Evolutionary conservation across 2,888 invertebrate species (phyloP).

Genomic region (Perdita meconis): DNA sequence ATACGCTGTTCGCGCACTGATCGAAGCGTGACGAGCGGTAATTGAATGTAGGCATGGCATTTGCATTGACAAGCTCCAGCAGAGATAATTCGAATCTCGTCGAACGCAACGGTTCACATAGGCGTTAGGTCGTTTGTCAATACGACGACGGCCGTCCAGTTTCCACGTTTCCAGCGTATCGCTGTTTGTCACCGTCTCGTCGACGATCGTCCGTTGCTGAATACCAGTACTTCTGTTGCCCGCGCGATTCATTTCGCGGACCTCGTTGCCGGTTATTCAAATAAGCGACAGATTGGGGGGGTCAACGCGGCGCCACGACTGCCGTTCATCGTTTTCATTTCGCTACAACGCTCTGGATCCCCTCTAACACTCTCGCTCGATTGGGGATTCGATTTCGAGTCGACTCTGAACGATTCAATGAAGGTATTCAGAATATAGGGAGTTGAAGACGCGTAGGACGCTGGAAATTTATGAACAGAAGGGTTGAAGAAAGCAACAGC

Average conservation of each 20-base stretch:
- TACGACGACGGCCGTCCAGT: constrained; percentile 83
- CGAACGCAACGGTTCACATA: constrained; percentile 81
- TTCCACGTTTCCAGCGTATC: constrained; percentile 73
- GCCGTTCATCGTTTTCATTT: constrained; percentile 27
- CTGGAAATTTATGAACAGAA: neutral
- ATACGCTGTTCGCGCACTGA: constrained; percentile 69
- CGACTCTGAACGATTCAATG: neutral
- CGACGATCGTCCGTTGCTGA: constrained; percentile 66
- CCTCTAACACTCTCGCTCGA: neutral
- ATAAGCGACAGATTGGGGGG: constrained; percentile 46
- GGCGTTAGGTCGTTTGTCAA: constrained; percentile 84
- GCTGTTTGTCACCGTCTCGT: constrained; percentile 78
- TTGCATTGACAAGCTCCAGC: constrained; percentile 83
- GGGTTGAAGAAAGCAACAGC: no score
- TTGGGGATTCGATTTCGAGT: constrained; percentile 2
- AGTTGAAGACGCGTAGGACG: neutral
- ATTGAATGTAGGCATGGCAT: constrained; percentile 83
- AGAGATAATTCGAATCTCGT: constrained; percentile 84
- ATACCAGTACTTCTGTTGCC: constrained; percentile 65
- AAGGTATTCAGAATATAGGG: neutral
- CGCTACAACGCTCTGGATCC: neutral
- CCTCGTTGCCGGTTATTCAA: constrained; percentile 57
- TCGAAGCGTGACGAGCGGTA: constrained; percentile 83
- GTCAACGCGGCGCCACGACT: constrained; percentile 25
- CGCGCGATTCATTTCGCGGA: constrained; percentile 65